phyloP scores from a whole-genome alignment of 2,888 invertebrate species.

The Phyllotreta striolata region DNA sequence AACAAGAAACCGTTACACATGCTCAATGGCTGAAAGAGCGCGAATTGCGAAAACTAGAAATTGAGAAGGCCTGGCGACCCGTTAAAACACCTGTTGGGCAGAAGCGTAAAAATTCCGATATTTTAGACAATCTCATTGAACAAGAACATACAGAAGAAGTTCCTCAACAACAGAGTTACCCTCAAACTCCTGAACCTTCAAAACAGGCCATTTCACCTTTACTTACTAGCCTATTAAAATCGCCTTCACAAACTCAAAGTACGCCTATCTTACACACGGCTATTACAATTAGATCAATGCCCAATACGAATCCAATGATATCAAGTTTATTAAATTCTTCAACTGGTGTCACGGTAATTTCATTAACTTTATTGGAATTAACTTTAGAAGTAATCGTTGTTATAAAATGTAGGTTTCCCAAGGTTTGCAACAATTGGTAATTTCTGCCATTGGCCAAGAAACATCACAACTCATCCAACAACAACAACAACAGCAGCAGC shows the following conservation, averaged over 20 bases:
- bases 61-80: conserved; percentile 69
- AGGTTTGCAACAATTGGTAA: conserved; percentile 64
- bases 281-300: conserved; percentile 59
- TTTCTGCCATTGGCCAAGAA: conserved; percentile 60
- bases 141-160: conserved; percentile 51
- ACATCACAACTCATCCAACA: conserved; percentile 14
- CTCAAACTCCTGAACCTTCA: conserved; percentile 42
- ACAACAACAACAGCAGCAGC: conserved; percentile 14
- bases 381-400: conserved; percentile 6
- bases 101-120: conserved; percentile 58
- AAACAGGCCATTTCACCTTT: conserved; percentile 74
- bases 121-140: conserved; percentile 53
- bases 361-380: conserved; percentile 1
- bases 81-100: conserved; percentile 51
- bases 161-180: conserved; percentile 37
- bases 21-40: conserved; percentile 71
- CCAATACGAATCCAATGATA: conserved; percentile 62
- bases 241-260: conserved; percentile 65
- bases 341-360: conserved; percentile 42
- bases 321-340: conserved; percentile 64
- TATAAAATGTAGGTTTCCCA: conserved; percentile 54
- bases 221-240: conserved; percentile 83
- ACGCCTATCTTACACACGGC: conserved; percentile 59
- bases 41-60: conserved; percentile 70
- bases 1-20: conserved; percentile 71